A percentile compares a stretch with the other conserved stretches of the same genome.
These are phyloP conservation scores for Gortyna flavago DNA, from an alignment of 2,888 invertebrate genomes.

Conservation along the genomic window DNA sequence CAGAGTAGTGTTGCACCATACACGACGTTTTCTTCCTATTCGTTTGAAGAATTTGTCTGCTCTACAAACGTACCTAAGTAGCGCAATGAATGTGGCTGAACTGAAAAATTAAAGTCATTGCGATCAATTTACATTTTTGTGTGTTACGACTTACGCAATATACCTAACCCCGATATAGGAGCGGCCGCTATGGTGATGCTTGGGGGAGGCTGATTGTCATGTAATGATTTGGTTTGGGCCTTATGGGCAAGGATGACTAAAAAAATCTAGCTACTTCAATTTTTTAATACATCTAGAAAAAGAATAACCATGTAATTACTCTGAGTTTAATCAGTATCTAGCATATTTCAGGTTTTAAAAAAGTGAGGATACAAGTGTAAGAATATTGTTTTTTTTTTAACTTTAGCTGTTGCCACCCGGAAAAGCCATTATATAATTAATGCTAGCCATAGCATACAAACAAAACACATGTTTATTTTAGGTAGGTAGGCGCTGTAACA, in stretches of 20 bases:
- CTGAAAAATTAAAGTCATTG: too few species aligned
- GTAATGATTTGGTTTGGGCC: background rate
- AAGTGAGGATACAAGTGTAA: background rate
- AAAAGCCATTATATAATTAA: too few species aligned
- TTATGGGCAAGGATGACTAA: background rate
- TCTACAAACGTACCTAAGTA: background rate
- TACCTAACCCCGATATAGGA: too few species aligned
- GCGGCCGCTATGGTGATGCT: too few species aligned
- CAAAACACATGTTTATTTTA: background rate
- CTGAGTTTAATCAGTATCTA: background rate
- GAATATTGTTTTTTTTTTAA: background rate
- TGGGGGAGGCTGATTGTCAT: background rate
- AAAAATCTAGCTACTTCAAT: too few species aligned
- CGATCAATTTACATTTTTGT: background rate
- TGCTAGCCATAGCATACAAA: background rate
- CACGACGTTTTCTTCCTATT: too few species aligned
- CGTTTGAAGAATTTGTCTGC: background rate
- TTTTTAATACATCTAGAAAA: background rate
- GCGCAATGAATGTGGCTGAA: background rate
- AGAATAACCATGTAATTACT: too few species aligned
- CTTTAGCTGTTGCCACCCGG: background rate
- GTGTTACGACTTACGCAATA: too few species aligned
- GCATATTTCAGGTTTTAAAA: background rate
- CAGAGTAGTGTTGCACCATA: too few species aligned
- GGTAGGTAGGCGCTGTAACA: background rate